A percentile compares a stretch with the other conserved stretches of the same genome.
phyloP scores from a whole-genome alignment of 2,797 vertebrate species.

The Mus caroli region DNA sequence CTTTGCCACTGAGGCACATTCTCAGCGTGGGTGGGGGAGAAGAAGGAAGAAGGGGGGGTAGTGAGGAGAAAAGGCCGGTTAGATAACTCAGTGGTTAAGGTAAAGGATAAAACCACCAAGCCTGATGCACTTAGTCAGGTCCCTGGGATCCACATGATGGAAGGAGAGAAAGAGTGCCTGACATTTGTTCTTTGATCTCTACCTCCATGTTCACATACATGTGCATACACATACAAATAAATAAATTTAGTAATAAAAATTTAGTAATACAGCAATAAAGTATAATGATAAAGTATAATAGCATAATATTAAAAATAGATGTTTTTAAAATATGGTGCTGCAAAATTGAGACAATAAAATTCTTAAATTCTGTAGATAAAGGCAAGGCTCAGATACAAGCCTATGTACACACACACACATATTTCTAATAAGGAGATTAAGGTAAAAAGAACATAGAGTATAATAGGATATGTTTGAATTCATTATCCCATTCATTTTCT shows the following conservation, averaged over 20 bases:
- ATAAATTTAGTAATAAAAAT: not conserved
- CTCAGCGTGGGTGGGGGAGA: not conserved
- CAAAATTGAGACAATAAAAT: not conserved
- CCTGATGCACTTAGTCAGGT: not conserved
- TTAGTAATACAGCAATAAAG: not conserved
- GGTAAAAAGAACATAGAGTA: not conserved
- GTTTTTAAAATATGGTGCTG: not conserved
- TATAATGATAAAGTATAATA: not conserved
- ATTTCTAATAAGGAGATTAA: not conserved
- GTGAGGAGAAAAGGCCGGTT: not conserved
- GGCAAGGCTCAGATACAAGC: slow-evolving; percentile 3
- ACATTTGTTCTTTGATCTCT: not conserved
- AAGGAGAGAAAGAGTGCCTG: not conserved
- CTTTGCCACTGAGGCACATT: not conserved
- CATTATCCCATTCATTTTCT: slow-evolving; percentile 28
- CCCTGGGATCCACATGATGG: not conserved
- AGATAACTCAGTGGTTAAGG: not conserved
- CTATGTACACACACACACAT: not conserved
- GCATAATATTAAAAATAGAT: not conserved
- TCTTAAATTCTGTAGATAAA: not conserved
- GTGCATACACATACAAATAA: not conserved
- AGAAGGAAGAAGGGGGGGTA: too few relatives aligned
- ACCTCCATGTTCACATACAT: not conserved
- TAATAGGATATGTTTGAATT: not conserved
- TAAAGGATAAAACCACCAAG: too few relatives aligned